Evolutionary conservation across 2,113 vertebrate species (phyloP), one percentile per base, ranked within the genome.

Genomic region (Percopsis transmontana): DNA sequence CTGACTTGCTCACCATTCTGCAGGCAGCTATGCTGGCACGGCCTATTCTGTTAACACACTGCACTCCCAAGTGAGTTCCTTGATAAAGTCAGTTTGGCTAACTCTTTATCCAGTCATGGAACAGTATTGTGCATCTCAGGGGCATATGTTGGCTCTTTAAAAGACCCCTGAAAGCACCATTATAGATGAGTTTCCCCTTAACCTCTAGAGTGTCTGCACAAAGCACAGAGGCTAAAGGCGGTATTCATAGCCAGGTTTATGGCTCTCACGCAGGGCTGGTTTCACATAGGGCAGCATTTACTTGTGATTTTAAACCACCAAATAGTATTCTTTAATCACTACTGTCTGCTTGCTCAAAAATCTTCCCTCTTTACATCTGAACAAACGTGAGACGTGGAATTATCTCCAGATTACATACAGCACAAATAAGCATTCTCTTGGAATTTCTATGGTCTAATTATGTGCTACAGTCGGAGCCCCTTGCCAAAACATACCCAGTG

Each of bases 361-460:
- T 33, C 27, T 33, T 33, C 27, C 27, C 27, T 4, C 8, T 33
- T 33, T 33, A 33, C 27, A 6, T 33, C 27, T 33, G 8, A 44
- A 44, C 12, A 15, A 11, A 44, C 12, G 14, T 15, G 11, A 44
- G 12, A 44, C 12, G 42, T 14, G 42, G 3, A 3, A 18, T 20
- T 16, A 55, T 40, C 41, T 57, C 56, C 19, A 66, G 65, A 83
- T 61, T 70, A 69, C 57, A 66, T 78, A 53, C 38, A 68, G 57
- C 66, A 60, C 41, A 64, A 70, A 76, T 69, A 70, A 66, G 64
- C 66, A 62, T 64, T 58, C 10, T 55, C 58, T 67, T 69, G 47
- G 50, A 63, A 39, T 61, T 73, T 55, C 63, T 47, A 68, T 54
- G 59, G 50, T 66, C 61, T 88, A 88, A 88, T 89, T 87, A 80